Base-by-base conservation (phyloP, 37 sponge, comb jelly and placozoan genomes). In the Halisarca cf. caerulea region DNA sequence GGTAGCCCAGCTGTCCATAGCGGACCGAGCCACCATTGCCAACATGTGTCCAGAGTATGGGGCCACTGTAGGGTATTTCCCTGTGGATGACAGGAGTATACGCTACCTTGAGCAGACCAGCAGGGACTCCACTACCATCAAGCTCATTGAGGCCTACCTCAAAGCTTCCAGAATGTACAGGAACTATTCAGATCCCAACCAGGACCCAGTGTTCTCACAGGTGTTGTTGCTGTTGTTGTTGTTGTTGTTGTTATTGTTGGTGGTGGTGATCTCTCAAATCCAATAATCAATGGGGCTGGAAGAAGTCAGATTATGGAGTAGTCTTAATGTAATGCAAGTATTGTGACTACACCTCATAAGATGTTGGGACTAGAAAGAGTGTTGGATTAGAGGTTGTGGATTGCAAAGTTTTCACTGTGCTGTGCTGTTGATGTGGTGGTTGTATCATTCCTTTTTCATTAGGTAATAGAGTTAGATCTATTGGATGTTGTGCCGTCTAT, bases 1-100 rank as follows among this genome's bases (percentile, higher is more conserved):
- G 28, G 92, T 97, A 40, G 58, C 88, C 39, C 87, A 92, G 66
- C 87, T 97, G 66, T 91, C 95, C 60, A 93, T 97, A n/a, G 93
- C 95, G 0, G 97, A 97, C 71, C 66, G 97, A 42, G 93, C 95
- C 45, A 94, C 97, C 59, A 97, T 97, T 45, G 62, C 90, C 24
- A 97, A 97, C 85, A 97, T 94, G 95, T 97, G 93, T 81, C 95
- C 97, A 3, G 97, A 97, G 81, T 97, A 97, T 58, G 95, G 95
- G 14, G 97, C 97, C 37, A 92, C 93, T 14, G 85, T 92, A 24
- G 95, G 91, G 37, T 97, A 75, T 90, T 97, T 97, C 78, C 91
- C 97, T 66, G 93, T 94, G 37, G 97, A 97, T 43, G 84, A 84
- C 23, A 91, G 86, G 86, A 97, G 90, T 51, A 43, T 97, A 59